Conservation (phyloP, 2,797 vertebrate genomes). For the Mus caroli region DNA sequence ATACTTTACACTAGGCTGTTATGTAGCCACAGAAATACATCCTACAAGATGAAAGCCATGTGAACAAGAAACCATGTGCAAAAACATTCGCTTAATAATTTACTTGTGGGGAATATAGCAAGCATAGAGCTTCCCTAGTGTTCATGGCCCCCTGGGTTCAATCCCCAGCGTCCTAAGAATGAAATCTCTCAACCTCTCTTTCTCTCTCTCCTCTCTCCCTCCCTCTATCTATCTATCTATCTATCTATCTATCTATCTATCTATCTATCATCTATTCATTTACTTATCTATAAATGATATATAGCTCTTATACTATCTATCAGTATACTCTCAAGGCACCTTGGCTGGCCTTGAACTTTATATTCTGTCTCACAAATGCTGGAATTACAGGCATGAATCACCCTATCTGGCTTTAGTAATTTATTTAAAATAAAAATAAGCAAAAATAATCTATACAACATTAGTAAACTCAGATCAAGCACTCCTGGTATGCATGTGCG, state of each 20-base stretch:
- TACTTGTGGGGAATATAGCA: not conserved
- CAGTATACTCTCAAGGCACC: not conserved
- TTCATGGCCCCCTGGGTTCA: not conserved
- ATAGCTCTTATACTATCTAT: not conserved
- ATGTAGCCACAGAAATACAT: not conserved
- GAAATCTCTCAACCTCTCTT: not conserved
- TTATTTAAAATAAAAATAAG: constrained; percentile 12
- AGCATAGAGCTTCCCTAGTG: not conserved
- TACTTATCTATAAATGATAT: not conserved
- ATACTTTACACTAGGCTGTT: not conserved
- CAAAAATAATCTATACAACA: not conserved
- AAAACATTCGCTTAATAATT: not conserved
- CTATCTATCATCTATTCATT: not conserved
- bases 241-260: not conserved
- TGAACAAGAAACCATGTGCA: constrained; percentile 2
- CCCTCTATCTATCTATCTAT: not conserved
- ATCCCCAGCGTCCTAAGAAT: not conserved
- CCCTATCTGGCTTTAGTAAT: not conserved
- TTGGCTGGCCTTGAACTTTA: not conserved
- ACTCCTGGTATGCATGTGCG: not conserved
- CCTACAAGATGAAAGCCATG: not conserved
- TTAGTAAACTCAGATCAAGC: not conserved
- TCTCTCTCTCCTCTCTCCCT: not conserved
- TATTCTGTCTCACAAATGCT: not conserved
- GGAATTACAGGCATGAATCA: not conserved